Evolutionary conservation across 2,113 vertebrate genomes (phyloP).

Genomic region (pig (Sus scrofa)): T2T-Sscrofa CM000813.6:138539001-138539500

Average conservation of each 20-base stretch:
- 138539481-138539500: background rate
- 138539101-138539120: background rate
- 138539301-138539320: background rate
- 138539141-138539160: background rate
- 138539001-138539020: too few species aligned
- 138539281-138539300: background rate
- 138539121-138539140: background rate
- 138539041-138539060: background rate
- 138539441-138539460: background rate
- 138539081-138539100: background rate
- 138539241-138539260: background rate
- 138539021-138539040: too few species aligned
- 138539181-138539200: background rate
- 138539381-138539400: background rate
- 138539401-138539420: background rate
- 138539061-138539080: background rate
- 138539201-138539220: background rate
- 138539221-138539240: background rate
- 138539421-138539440: background rate
- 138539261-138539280: background rate
- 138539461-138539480: background rate
- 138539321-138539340: background rate
- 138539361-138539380: background rate
- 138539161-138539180: background rate
- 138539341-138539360: background rate